Evolutionary conservation across 1,140 invertebrate species (phyloP), one percentile per base, ranked within the genome.

Genomic region (Varroa destructor): DNA sequence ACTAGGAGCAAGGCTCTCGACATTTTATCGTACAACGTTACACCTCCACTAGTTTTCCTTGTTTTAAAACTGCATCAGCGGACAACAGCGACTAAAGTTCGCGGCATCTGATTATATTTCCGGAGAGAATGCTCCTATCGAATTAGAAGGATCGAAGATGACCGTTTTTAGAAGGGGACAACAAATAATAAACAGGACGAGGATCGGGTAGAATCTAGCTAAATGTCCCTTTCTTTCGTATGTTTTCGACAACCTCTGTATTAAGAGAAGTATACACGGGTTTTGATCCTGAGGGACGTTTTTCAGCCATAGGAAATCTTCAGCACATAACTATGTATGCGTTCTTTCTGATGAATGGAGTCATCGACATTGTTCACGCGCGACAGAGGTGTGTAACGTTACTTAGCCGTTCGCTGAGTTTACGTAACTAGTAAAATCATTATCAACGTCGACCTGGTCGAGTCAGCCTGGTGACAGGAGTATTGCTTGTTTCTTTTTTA

Each of bases 191-290:
- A 51, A 8, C 46, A 51, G 57, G 40, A 3, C 3, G 4, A 58
- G 57, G 12, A 0, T 5, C 4, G 3, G 25, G 57, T 6, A 6
- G 3, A 6, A 12, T 25, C 25, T 25, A 25, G 25, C 25, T 25
- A 25, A 25, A 25, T 37, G 10, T 67, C 40, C 57, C 3, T 37
- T 12, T n/a, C 1, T 46, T 14, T 70, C 55, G 46, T 51, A 3
- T 8, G 46, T 51, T 3, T 51, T 51, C 3, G 3, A 51, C 46
- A 8, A 51, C 46, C 3, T 73, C 54, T 25, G 25, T 25, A 67
- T 43, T 51, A 76, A 78, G 78, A 46, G 79, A 81, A 75, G 74
- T 77, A n/a, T 75, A 76, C 43, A 82, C 81, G 0, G 82, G 78
- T 6, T 79, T 82, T 73, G 73, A 73, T 12, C 76, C 77, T 1